Conservation (phyloP, 2,888 invertebrate species). For the Zootermopsis nevadensis region DNA sequence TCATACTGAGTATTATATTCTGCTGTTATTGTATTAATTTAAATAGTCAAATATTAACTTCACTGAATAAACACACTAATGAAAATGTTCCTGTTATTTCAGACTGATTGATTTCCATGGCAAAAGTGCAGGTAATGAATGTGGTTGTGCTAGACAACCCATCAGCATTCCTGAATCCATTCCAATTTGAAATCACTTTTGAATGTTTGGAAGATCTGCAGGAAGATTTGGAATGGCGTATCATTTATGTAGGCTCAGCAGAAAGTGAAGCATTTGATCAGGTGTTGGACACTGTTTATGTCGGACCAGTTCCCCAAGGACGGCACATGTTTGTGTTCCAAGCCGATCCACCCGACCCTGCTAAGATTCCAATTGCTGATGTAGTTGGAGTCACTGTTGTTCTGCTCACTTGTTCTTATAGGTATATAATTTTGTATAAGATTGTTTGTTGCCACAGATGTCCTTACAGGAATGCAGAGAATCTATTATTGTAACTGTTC, state of each 20-base stretch:
- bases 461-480: too few species aligned
- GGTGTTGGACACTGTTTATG: slow-evolving; percentile 67
- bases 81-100: slow-evolving; percentile 7
- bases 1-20: too few species aligned
- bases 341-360: slow-evolving; percentile 67
- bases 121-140: slow-evolving; percentile 67
- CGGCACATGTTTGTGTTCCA: slow-evolving; percentile 68
- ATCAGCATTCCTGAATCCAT: slow-evolving; percentile 65
- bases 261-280: slow-evolving; percentile 69
- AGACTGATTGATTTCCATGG: slow-evolving; percentile 58
- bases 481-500: too few species aligned
- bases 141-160: slow-evolving; percentile 69
- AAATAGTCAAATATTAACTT: too few species aligned
- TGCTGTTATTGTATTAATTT: too few species aligned
- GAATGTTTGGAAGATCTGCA: slow-evolving; percentile 69
- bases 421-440: slow-evolving; percentile 47
- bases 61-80: too few species aligned
- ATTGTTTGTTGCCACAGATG: too few species aligned
- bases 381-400: slow-evolving; percentile 70
- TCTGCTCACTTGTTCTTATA: slow-evolving; percentile 67
- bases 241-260: slow-evolving; percentile 70
- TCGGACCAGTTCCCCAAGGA: slow-evolving; percentile 66
- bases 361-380: slow-evolving; percentile 67
- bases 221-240: slow-evolving; percentile 71
- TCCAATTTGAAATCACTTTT: slow-evolving; percentile 71